A percentile compares a stretch with the other conserved stretches of the same genome.
Conservation (phyloP, 2,888 invertebrate species). For the Teinopalpus imperialis region DNA sequence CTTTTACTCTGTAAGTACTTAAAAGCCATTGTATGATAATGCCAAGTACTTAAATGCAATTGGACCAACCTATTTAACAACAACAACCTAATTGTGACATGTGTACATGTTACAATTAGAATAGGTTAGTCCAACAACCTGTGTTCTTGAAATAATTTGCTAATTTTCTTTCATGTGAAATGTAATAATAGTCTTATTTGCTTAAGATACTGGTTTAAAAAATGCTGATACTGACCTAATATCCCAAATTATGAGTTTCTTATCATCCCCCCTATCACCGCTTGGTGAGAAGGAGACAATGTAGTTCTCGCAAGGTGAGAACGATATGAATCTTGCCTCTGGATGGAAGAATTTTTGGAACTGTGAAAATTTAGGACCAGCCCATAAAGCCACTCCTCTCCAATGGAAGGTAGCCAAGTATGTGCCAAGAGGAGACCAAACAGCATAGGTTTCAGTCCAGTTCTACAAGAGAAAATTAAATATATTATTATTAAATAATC, state of each 20-base stretch:
- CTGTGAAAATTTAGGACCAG: constrained; percentile 95
- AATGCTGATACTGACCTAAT: constrained; percentile 82
- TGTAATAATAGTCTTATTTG: no score
- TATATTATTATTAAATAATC: no score
- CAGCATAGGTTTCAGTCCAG: constrained; percentile 98
- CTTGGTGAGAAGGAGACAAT: constrained; percentile 96
- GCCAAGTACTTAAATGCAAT: no score
- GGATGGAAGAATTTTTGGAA: constrained; percentile 95
- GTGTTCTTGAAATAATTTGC: no score
- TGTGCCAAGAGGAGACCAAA: constrained; percentile 99
- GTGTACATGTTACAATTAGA: no score
- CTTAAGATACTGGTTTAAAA: no score
- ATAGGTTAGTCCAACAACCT: no score
- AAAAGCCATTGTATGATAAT: no score
- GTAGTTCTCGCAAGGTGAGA: constrained; percentile 98
- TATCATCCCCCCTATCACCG: constrained; percentile 86
- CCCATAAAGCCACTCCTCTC: constrained; percentile 98
- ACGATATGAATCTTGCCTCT: constrained; percentile 97
- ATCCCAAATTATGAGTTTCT: constrained; percentile 97
- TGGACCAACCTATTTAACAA: no score
- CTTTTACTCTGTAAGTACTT: no score
- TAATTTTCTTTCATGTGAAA: no score
- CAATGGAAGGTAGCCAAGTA: constrained; percentile 98
- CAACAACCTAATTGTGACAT: no score
- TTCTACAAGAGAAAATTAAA: constrained; percentile 75